Evolutionary conservation across 2,113 vertebrate species (phyloP), one percentile per base, ranked within the genome.

Genomic region (Oncorhynchus clarkii): DNA sequence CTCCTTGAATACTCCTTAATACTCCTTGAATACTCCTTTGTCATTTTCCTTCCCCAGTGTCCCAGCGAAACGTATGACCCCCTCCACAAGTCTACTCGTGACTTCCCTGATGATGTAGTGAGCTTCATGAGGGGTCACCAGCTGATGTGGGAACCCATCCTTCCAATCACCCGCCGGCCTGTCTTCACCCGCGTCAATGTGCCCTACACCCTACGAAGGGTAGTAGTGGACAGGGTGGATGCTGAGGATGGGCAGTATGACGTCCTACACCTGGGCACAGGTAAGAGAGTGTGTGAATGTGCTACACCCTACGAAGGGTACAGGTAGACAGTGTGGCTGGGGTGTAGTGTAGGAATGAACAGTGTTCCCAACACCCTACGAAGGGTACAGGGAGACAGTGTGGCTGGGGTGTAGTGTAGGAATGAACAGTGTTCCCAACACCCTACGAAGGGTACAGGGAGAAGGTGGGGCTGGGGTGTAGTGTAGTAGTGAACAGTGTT

Each of bases 111-210:
- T 0, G 94, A 96, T n/a, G 89, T 96, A 82, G 93, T 96, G 82
- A 94, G 93, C 92, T 96, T 96, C 89, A 93, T 95, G 93, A 90
- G 95, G 72, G 67, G 83, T 73, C 95, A 96, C 80, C 96, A 96
- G 90, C 91, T 96, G 78, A 96, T 96, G 96, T 96, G 95, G 95
- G 93, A 95, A 67, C 90, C 94, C 0, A 89, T 96, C 49, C 84
- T 93, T 59, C 95, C 96, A 0, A 85, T 93, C 83, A 89, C 93
- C n/a, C 80, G 82, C 4, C 87, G 82, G 70, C 95, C 96, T 0
- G 5, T 94, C 57, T 78, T 96, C 45, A 87, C 93, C 57, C 83
- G 85, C 13, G 89, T 89, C 87, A 92, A 92, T 1, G 71, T 84
- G 0, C 82, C 93, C 0, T 92, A 93, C 90, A 83, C 80, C 66